Evolutionary conservation across 2,113 vertebrate species (phyloP).

Genomic region (Phaetusa simplex): DNA sequence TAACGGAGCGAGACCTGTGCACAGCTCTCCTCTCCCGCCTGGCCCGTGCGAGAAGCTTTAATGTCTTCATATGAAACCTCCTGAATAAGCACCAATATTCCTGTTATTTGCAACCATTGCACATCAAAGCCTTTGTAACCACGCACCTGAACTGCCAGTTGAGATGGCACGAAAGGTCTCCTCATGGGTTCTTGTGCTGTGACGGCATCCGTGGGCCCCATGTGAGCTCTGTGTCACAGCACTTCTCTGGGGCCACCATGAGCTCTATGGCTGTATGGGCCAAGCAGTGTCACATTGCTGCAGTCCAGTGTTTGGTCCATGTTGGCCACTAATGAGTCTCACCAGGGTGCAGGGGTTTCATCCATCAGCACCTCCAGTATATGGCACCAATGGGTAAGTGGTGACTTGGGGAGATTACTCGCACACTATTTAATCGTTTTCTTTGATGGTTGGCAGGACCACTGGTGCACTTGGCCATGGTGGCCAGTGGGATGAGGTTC

Average conservation of each 20-base stretch:
- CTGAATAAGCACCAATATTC: neutral
- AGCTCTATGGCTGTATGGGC: neutral
- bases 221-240: neutral
- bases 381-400: neutral
- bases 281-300: neutral
- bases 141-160: fast-evolving
- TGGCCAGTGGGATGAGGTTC: neutral
- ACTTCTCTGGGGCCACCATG: neutral
- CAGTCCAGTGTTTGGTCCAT: neutral
- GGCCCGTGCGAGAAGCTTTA: neutral
- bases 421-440: neutral
- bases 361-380: neutral
- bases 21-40: neutral
- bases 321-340: fast-evolving
- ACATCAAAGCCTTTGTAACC: neutral
- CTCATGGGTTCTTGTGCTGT: neutral
- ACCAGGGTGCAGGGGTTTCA: neutral
- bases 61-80: neutral
- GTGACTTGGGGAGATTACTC: neutral
- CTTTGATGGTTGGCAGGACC: neutral
- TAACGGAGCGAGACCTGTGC: neutral
- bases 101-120: neutral
- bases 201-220: fast-evolving
- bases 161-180: neutral
- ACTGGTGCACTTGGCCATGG: neutral